Base-by-base conservation (phyloP, 2,797 vertebrate species). In the Gallirallus australis region DNA sequence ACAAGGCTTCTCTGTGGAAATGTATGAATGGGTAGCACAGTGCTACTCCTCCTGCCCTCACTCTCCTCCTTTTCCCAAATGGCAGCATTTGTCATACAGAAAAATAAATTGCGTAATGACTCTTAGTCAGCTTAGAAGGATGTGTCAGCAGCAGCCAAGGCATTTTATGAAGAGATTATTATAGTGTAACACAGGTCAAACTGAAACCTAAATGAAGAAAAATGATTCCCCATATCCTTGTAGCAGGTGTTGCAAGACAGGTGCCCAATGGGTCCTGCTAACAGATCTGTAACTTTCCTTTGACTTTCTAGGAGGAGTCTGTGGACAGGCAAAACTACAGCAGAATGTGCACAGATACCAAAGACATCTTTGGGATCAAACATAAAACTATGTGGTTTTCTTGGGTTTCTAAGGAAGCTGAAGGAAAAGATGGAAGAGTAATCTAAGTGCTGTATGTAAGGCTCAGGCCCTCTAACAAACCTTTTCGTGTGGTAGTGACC, bases 21-120 rank as follows among this genome's bases (percentile, higher is more conserved):
- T 35, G 3, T 19, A 12, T 52, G 31, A 72, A 28, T 0, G 0
- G 16, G 20, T 83, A 81, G 39, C 27, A 31, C 15, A 63, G 35
- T 0, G 0, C 27, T 50, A 17, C 19, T 52, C 30, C 3, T 8
- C 20, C 20, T 6, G 0, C 28, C 12, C 48, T 70, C 57, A 17
- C 27, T 70, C 47, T 82, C 11, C 23, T 60, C 14, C 40, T 39
- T 73, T 53, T 66, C 61, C 60, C 8, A 57, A 59, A 63, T 39
- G 40, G 12, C 70, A 64, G 15, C 3, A 9, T 37, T 56, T 87
- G 33, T 69, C 79, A 45, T 27, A 30, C 11, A 42, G 56, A 47
- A 59, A 72, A 77, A 86, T 7, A 86, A 92, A 88, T 48, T 63
- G 50, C 57, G 40, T 66, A 48, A 75, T 64, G 65, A 50, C 40